Percentiles rank a stretch among this genome's conserved stretches.
phyloP scores from a whole-genome alignment of 2,888 invertebrate genomes.

The Ophioninae sp. region DNA sequence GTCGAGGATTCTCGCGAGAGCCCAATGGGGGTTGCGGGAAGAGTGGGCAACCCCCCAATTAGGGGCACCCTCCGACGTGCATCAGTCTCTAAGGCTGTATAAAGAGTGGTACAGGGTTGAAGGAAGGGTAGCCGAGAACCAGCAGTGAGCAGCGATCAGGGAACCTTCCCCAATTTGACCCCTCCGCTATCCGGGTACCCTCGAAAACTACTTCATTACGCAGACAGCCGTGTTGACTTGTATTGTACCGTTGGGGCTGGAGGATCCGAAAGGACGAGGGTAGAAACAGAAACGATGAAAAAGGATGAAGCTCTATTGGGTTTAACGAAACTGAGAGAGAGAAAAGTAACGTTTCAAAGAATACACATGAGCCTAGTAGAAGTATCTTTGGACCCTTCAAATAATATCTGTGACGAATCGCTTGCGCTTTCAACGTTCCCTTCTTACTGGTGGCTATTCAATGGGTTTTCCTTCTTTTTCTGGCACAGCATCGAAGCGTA shows the following conservation, averaged over 20 bases:
- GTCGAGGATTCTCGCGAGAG: constrained; percentile 71
- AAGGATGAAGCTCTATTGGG: constrained; percentile 25
- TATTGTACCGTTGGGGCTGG: constrained; percentile 74
- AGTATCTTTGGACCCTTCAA: constrained; percentile 66
- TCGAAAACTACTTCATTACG: constrained; percentile 81
- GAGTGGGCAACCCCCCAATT: constrained; percentile 80
- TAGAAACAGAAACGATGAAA: constrained; percentile 38
- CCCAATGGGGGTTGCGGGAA: constrained; percentile 67
- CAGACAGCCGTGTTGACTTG: constrained; percentile 81
- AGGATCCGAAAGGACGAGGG: constrained; percentile 37
- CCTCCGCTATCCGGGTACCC: constrained; percentile 71
- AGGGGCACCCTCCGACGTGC: constrained; percentile 75
- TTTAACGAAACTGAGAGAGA: constrained; percentile 33
- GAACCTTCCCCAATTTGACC: constrained; percentile 42
- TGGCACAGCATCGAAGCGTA: constrained; percentile 39
- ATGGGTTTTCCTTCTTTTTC: constrained; percentile 31
- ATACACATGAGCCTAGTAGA: constrained; percentile 8
- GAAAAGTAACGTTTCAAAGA: constrained; percentile 32
- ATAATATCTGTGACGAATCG: constrained; percentile 81
- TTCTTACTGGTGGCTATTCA: constrained; percentile 66
- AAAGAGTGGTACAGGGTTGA: neutral
- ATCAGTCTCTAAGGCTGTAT: constrained; percentile 53
- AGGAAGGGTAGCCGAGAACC: constrained; percentile 27
- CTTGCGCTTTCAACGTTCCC: constrained; percentile 73
- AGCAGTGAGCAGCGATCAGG: constrained; percentile 46